Base-by-base conservation (phyloP, 2,113 vertebrate genomes). In the Physeter macrocephalus region DNA sequence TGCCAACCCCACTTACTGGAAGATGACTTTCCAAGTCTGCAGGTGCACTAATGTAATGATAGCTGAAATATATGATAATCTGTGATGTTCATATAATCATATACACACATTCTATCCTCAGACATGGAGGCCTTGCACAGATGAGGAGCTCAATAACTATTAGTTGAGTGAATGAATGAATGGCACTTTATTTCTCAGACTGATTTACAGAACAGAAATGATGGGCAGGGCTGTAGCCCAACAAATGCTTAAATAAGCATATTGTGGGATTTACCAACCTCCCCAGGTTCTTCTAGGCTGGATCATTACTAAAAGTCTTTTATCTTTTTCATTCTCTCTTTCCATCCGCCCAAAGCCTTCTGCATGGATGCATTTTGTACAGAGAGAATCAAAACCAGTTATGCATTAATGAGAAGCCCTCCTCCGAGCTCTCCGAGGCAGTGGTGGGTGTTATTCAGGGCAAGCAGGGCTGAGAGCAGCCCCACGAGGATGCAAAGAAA, bases 401-500 rank as follows among this genome's bases (percentile, higher is more conserved):
- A 6, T 11, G 9, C 2, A 0, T 62, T 21, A 18, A 11, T 3
- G 29, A 71, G 74, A 46, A n/a, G 31, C 7, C 34, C 84, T 25
- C 21, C 6, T 11, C 21, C 0, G 5, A 72, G 25, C 27, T 36
- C 54, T 80, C 41, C 3, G 2, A n/a, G 36, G 62, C 66, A 57
- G 2, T 13, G 52, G 7, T 5, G 54, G 64, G 39, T 4, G 8
- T 31, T 12, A 5, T n/a, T 39, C 13, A 81, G 66, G 27, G 34
- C 36, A 25, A 49, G 27, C 0, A 6, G 17, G 13, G 34, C 36
- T 10, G 2, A 23, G 54, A 39, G 41, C 52, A 43, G 20, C n/a
- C 52, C 3, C 8, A 1, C 0, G 0, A 1, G 8, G 36, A 10
- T 7, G 52, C 62, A 49, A 87, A 12, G 80, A 82, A 25, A 8